Evolutionary conservation across 2,113 vertebrate species (phyloP), one percentile per base, ranked within the genome.

Genomic region (Semnopithecus entellus): DNA sequence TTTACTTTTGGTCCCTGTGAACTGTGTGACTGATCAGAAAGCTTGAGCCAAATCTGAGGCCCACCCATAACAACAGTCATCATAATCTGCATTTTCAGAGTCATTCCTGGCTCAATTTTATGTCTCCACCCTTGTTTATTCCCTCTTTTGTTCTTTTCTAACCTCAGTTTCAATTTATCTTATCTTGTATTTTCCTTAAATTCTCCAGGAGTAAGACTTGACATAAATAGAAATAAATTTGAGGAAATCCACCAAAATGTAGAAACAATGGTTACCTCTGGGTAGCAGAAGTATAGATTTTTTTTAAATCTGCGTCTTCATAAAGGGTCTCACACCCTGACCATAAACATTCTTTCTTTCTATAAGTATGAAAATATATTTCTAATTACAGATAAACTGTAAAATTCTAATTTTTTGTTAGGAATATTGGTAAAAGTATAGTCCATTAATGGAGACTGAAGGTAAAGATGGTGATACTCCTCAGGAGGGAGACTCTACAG

Each of bases 51-150:
- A 91, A 40, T 59, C 14, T 50, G 43, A 92, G 79, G 52, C n/a
- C 45, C 11, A 35, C 32, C 50, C 79, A 1, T 20, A 59, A 45
- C 40, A 83, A 55, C 40, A 55, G 86, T 59, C 68, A 84, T 40
- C 22, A 45, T 43, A 64, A 50, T 94, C 72, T 70, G n/a, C 48
- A 88, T 50, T 89, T 94, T 73, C 61, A 90, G 73, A 91, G 84
- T 88, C 78, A 88, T 79, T 79, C 50, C 57, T 94, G 92, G 80
- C 92, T 90, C 92, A 38, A 4, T 66, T 68, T 52, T 80, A 50
- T 59, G 25, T 55, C 32, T 45, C 81, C 75, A 72, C 90, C 95
- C 92, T 94, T 86, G 72, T 89, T 93, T 90, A 78, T 61, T 66
- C 52, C 20, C 82, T 72, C 20, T 91, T 92, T 22, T 27, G 8